Conservation (phyloP, 2,113 vertebrate genomes). For the Galbula dea region DNA sequence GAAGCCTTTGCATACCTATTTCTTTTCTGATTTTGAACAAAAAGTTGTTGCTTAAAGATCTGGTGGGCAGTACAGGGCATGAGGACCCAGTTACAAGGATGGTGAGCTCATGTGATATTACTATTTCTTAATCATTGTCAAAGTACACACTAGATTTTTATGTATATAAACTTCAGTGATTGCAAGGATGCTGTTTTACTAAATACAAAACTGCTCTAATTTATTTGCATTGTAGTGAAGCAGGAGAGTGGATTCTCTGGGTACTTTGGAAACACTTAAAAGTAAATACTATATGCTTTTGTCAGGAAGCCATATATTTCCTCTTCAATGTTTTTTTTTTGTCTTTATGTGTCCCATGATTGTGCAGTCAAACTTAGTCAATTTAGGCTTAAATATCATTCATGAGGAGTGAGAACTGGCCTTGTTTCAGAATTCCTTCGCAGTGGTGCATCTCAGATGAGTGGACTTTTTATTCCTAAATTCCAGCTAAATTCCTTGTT, state of each 20-base stretch:
- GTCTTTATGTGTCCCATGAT: background rate
- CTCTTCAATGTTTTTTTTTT: background rate
- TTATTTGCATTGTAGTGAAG: background rate
- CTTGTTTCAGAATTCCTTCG: background rate
- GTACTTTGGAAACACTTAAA: background rate
- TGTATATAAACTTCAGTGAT: background rate
- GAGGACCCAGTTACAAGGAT: background rate
- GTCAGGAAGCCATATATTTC: background rate
- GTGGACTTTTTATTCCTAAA: background rate
- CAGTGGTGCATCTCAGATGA: background rate
- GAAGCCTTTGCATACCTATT: background rate
- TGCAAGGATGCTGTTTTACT: background rate
- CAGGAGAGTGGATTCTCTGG: background rate
- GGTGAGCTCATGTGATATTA: background rate
- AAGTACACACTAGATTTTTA: background rate
- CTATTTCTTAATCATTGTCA: background rate
- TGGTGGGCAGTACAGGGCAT: background rate
- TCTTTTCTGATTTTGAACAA: background rate
- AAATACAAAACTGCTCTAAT: background rate
- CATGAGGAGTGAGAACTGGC: background rate
- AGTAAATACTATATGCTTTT: background rate
- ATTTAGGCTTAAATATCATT: background rate
- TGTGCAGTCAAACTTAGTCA: background rate
- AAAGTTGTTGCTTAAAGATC: background rate
- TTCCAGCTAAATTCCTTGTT: background rate